These are phyloP conservation scores for Telmatherina bonti DNA, from an alignment of 2,797 vertebrate species.

Conservation along the genomic window DNA sequence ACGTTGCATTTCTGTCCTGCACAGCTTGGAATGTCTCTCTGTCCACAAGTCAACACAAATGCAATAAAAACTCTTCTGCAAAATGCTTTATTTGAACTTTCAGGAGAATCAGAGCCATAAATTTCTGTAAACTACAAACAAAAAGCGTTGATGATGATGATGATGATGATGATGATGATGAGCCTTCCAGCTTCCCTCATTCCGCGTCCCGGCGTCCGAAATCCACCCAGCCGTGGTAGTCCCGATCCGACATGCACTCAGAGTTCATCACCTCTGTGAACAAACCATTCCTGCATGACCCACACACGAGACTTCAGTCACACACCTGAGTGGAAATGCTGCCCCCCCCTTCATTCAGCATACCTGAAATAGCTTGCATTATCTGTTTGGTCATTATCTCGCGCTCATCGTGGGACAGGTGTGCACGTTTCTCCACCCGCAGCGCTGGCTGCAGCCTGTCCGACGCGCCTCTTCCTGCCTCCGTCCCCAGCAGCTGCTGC, in stretches of 20 bases:
- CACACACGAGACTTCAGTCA: slow-evolving; percentile 54
- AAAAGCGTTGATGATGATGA: too few relatives aligned
- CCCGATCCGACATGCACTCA: slow-evolving; percentile 82
- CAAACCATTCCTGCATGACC: slow-evolving; percentile 73
- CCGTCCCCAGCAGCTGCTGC: not conserved
- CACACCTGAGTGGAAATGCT: not conserved
- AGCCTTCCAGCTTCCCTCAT: slow-evolving; percentile 27
- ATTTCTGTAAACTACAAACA: slow-evolving; percentile 39
- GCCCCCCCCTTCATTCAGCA: not conserved
- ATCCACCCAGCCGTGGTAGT: slow-evolving; percentile 94
- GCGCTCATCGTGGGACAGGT: slow-evolving; percentile 83
- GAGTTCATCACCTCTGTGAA: slow-evolving; percentile 86
- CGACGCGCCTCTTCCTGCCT: not conserved
- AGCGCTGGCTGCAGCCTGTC: slow-evolving; percentile 21
- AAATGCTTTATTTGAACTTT: slow-evolving; percentile 56
- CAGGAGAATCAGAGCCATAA: slow-evolving; percentile 13
- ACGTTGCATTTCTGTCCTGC: slow-evolving; percentile 53
- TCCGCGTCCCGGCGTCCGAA: slow-evolving; percentile 90
- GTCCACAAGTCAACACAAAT: not conserved
- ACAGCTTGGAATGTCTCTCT: not conserved
- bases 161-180: too few relatives aligned
- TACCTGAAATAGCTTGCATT: slow-evolving; percentile 89
- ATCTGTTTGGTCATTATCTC: slow-evolving; percentile 86
- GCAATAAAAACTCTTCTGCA: slow-evolving; percentile 35
- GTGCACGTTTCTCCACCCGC: slow-evolving; percentile 62